Base-by-base conservation (phyloP, 2,113 vertebrate genomes). In the Xyrauchen texanus region DNA sequence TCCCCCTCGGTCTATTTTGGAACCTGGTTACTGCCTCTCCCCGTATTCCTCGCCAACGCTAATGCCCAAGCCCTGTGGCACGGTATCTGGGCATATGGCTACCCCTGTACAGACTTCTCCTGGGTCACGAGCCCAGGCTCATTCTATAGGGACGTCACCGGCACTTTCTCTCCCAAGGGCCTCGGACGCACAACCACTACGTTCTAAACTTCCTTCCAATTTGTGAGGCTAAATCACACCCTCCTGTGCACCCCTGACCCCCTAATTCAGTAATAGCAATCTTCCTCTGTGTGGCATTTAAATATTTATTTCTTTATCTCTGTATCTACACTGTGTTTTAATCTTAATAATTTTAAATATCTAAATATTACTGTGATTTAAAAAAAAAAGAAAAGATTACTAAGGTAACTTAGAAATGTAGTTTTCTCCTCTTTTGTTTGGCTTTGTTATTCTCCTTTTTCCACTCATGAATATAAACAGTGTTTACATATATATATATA, bases 171-270 rank as follows among this genome's bases (percentile, higher is more conserved):
- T 84, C 45, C 86, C 21, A 34, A 34, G 21, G 21, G 21, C 21
- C 21, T 34, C 21, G 3, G 21, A 34, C 3, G 21, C 21, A 1
- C 21, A 34, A 91, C 93, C 94, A 16, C 92, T 93, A 73, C 93
- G 93, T 85, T 94, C 96, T 75, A 99, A 98, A 92, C 94, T 99
- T 87, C 95, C 96, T 79, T 98, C 96, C 81, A 97, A 98, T 89
- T 96, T 98, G 89, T 99, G 95, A 98, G 90, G 90, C 86, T 89
- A 84, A 75, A 88, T 93, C 91, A 91, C 92, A 92, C 92, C 90
- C 93, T 92, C 90, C 90, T 88, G 63, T 86, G 82, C 83, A 34
- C 88, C 80, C 86, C 83, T 80, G 72, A 70, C 84, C 88, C 82
- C 88, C 74, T 90, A 82, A 86, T 63, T 83, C 81, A 77, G 74